Evolutionary conservation across 2,888 invertebrate genomes (phyloP).

Genomic region (Tipula lateralis): DNA sequence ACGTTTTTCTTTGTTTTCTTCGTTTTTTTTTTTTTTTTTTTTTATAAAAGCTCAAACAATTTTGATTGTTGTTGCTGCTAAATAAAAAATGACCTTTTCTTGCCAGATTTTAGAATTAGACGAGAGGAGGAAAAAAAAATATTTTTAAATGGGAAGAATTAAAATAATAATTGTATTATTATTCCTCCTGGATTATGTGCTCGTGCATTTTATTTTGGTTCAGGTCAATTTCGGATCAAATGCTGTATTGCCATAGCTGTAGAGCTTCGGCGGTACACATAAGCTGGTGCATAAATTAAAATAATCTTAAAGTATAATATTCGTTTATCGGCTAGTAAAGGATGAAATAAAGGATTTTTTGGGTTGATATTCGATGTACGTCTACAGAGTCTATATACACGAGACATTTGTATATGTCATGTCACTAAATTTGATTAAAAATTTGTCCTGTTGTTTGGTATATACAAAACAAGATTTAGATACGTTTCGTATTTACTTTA

Average conservation of each 20-base stretch:
- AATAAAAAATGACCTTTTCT: conserved; percentile 7
- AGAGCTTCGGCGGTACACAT: no score
- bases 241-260: neutral
- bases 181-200: neutral
- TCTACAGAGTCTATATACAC: no score
- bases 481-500: no score
- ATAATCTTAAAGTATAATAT: no score
- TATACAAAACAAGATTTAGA: neutral
- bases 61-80: neutral
- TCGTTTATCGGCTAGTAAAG: no score
- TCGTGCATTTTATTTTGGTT: neutral
- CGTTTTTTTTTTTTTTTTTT: neutral
- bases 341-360: no score
- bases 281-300: no score
- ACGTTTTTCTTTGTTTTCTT: neutral
- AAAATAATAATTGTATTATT: neutral
- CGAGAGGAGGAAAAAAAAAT: neutral
- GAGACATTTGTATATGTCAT: neutral
- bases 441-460: neutral
- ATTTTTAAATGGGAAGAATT: neutral
- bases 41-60: neutral
- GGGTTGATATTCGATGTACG: no score
- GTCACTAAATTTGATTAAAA: neutral
- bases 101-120: neutral
- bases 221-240: neutral